Evolutionary conservation across 2,113 vertebrate species (phyloP), one percentile per base, ranked within the genome.

Genomic region (Hippocampus zosterae): DNA sequence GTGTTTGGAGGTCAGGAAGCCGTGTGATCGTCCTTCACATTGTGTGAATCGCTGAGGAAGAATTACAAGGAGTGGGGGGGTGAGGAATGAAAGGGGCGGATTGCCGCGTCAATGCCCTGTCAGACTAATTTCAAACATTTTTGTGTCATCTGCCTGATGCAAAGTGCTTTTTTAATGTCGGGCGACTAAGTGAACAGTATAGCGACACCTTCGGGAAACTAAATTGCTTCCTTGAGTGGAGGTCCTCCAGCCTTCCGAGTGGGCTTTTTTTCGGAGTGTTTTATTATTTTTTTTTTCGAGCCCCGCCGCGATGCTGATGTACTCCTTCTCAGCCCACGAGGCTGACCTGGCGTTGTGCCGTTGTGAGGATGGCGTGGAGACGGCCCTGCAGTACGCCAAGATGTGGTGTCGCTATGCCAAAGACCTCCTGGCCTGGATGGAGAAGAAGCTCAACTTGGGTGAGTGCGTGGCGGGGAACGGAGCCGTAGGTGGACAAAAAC

Each of bases 341-440:
- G 93, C 95, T 13, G 96, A 98, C 60, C 83, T 92, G 76, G 88
- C 89, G 71, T 91, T 98, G 66, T 89, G 93, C 59, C 92, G 87
- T 65, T 92, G 91, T 0, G 94, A 95, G 40, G 92, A 91, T 0
- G 96, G 96, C 10, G 94, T 97, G 59, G 95, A 97, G 9, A 90
- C 91, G 0, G 94, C 94, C 0, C 84, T 98, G 41, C 93, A 93
- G 3, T 96, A 98, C 0, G 88, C 95, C 83, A 98, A 98, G 77
- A 88, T 87, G 81, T 97, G 96, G 96, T 95, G 94, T 78, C 95
- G 93, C 84, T 97, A 97, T 0, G 91, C 94, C 75, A 97, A 97
- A 78, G 96, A 98, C 67, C 89, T 98, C 1, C 90, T 98, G 74
- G 84, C 69, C 69, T 98, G 96, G 94, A 94, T 94, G 3, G 96